Conservation (phyloP, 1,140 invertebrate species). For the Drosophila miranda region DNA sequence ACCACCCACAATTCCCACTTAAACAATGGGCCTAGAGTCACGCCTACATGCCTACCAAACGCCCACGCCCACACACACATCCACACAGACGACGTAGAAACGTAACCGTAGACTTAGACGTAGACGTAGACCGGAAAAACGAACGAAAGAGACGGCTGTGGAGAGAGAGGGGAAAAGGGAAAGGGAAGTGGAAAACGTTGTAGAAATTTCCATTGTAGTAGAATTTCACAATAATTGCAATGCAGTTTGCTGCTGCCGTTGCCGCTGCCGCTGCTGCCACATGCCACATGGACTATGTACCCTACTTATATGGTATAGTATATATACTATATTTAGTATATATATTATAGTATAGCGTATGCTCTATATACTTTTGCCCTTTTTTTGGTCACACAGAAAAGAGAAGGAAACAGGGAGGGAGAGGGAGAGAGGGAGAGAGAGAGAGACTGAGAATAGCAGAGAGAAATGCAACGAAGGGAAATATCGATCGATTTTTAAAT, state of each 20-base stretch:
- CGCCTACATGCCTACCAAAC: constrained; percentile 39
- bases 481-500: constrained; percentile 80
- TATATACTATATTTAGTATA: constrained; percentile 32
- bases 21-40: constrained; percentile 56
- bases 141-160: background rate
- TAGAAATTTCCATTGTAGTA: constrained; percentile 71
- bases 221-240: constrained; percentile 77
- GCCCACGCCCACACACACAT: constrained; percentile 30
- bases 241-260: constrained; percentile 45
- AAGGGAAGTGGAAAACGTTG: constrained; percentile 37
- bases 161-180: background rate
- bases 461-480: constrained; percentile 45
- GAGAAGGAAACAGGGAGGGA: too few relatives aligned
- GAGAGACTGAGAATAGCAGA: constrained; percentile 5
- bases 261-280: constrained; percentile 11
- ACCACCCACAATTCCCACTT: constrained; percentile 31
- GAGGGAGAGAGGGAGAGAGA: background rate
- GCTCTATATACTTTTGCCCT: constrained; percentile 71
- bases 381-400: constrained; percentile 54
- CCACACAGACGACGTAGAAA: constrained; percentile 45
- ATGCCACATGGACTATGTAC: constrained; percentile 16
- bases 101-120: constrained; percentile 40
- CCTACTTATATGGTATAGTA: constrained; percentile 2
- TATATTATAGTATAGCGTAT: constrained; percentile 56
- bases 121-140: constrained; percentile 29